These are phyloP conservation scores for Patagioenas fasciata DNA, from an alignment of 2,113 vertebrate genomes.

Conservation along the genomic window DNA sequence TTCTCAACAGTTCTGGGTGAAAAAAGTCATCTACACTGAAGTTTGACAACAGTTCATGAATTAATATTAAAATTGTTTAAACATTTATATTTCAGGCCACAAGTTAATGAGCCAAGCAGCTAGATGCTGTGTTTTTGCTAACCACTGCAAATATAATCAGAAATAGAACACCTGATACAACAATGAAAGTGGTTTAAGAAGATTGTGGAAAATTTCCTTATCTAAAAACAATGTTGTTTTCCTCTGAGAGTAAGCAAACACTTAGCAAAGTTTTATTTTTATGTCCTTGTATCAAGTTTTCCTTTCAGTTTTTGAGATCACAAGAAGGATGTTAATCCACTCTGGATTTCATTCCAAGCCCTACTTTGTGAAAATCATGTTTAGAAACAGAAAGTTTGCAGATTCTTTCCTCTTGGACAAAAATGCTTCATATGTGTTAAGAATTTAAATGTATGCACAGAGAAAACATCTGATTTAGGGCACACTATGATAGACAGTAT, in stretches of 20 bases:
- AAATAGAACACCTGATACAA: neutral
- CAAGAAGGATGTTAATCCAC: neutral
- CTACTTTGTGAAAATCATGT: neutral
- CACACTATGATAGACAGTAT: rapidly evolving
- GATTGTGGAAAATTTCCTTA: neutral
- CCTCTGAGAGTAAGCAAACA: neutral
- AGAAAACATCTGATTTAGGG: neutral
- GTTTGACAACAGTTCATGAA: neutral
- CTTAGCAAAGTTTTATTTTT: neutral
- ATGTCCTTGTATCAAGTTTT: neutral
- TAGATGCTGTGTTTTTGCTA: neutral
- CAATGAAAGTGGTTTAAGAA: neutral
- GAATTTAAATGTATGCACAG: rapidly evolving
- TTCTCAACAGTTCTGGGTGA: neutral
- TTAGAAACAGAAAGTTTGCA: neutral
- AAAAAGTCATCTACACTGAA: neutral
- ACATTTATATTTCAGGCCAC: neutral
- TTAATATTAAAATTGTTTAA: neutral
- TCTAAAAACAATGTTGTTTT: neutral
- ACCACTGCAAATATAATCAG: neutral
- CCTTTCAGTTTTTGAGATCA: neutral
- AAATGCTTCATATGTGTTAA: neutral
- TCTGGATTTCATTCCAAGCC: neutral
- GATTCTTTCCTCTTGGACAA: neutral
- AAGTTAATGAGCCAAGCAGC: neutral